Conservation (phyloP, 1,140 invertebrate genomes). For the Platyscapa corneri region DNA sequence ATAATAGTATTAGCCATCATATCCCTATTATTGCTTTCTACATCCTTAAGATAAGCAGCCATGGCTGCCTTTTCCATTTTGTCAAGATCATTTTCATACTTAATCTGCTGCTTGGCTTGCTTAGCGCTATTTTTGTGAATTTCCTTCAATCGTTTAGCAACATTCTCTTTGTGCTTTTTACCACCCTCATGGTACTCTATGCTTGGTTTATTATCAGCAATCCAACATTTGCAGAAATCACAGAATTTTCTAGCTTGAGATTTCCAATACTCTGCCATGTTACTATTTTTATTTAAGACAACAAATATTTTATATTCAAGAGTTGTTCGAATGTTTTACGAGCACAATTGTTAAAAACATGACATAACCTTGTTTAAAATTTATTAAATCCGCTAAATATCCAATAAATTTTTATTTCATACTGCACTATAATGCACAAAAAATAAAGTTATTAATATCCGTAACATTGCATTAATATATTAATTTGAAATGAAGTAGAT, state of each 20-base stretch:
- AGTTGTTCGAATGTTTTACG: neutral
- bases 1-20: slow-evolving; percentile 78
- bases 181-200: slow-evolving; percentile 97
- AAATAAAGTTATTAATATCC: neutral
- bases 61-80: slow-evolving; percentile 93
- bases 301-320: neutral
- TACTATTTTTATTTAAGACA: slow-evolving; percentile 53
- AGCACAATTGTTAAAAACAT: neutral
- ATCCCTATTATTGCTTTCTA: slow-evolving; percentile 82
- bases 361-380: neutral
- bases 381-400: neutral
- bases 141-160: slow-evolving; percentile 88
- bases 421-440: no score
- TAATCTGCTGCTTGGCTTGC: slow-evolving; percentile 83
- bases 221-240: slow-evolving; percentile 98
- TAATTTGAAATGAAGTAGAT: neutral
- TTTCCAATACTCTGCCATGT: slow-evolving; percentile 97
- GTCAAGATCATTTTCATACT: slow-evolving; percentile 86
- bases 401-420: neutral
- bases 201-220: slow-evolving; percentile 97
- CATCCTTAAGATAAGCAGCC: slow-evolving; percentile 87
- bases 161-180: slow-evolving; percentile 94
- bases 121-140: slow-evolving; percentile 89
- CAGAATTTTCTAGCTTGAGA: slow-evolving; percentile 96
- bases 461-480: neutral